Evolutionary conservation across 2,797 vertebrate species (phyloP).

Genomic region (Tauraco hartlaubi): DNA sequence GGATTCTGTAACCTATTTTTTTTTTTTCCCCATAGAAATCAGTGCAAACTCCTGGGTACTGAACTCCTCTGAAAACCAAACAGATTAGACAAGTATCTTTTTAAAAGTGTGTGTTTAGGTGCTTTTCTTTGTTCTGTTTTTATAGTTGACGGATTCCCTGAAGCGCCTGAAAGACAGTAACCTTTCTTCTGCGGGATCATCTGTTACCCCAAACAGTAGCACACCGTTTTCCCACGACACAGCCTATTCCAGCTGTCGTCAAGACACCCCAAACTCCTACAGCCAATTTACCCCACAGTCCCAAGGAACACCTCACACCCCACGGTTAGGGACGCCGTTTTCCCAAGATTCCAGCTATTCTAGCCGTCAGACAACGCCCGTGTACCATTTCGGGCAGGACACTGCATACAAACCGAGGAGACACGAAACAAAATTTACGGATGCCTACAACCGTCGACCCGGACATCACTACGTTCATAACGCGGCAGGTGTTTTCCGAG

Average conservation of each 20-base stretch:
- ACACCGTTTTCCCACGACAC: constrained; percentile 96
- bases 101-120: background rate
- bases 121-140: background rate
- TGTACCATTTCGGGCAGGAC: constrained; percentile 90
- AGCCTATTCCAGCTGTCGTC: constrained; percentile 94
- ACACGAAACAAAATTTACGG: constrained; percentile 94
- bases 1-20: background rate
- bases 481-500: constrained; percentile 78
- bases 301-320: constrained; percentile 93
- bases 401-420: constrained; percentile 90
- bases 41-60: background rate
- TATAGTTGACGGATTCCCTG: constrained; percentile 89
- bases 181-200: constrained; percentile 81
- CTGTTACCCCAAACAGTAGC: constrained; percentile 89
- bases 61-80: background rate
- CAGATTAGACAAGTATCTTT: background rate
- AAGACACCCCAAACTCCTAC: constrained; percentile 95
- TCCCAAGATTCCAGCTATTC: constrained; percentile 97
- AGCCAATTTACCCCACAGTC: constrained; percentile 91
- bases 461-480: constrained; percentile 94
- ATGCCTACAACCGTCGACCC: constrained; percentile 94
- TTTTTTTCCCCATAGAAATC: background rate
- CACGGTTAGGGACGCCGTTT: constrained; percentile 92
- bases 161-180: constrained; percentile 91
- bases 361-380: constrained; percentile 93